A percentile compares a stretch with the other conserved stretches of the same genome.
These are phyloP conservation scores for Scaptomyza polygonia DNA, from an alignment of 2,888 invertebrate species.

Conservation along the genomic window DNA sequence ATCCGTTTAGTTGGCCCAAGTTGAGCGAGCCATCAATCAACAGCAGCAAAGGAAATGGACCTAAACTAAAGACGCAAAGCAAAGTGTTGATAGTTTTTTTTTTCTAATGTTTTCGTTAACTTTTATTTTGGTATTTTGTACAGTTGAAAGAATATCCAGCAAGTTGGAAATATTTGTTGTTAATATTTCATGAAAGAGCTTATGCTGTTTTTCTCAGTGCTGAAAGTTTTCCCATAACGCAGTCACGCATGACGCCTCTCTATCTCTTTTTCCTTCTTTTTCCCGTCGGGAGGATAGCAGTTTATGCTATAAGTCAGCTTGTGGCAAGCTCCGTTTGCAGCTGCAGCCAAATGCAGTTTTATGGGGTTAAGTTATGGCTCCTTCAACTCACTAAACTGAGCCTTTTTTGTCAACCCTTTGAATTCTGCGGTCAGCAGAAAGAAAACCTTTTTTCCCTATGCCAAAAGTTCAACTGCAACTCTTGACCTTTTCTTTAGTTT, in stretches of 20 bases:
- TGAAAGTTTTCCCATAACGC: constrained; percentile 12
- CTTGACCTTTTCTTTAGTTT: not conserved
- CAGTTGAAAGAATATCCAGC: not conserved
- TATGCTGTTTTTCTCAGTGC: not conserved
- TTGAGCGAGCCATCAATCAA: constrained; percentile 69
- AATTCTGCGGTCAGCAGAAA: constrained; percentile 24
- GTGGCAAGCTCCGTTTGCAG: constrained; percentile 46
- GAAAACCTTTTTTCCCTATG: constrained; percentile 3
- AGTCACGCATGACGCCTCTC: constrained; percentile 20
- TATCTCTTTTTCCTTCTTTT: not conserved
- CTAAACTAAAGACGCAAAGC: not conserved
- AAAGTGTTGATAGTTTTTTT: not conserved
- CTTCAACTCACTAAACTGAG: constrained; percentile 2
- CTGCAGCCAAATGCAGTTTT: constrained; percentile 57
- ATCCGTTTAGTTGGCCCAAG: constrained; percentile 63
- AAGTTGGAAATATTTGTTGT: no score
- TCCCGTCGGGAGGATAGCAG: not conserved
- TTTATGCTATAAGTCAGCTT: constrained; percentile 54
- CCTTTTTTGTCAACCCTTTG: constrained; percentile 40
- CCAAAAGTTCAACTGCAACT: constrained; percentile 13
- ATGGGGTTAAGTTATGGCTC: constrained; percentile 58
- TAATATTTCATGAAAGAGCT: no score
- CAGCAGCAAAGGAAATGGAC: constrained; percentile 28
- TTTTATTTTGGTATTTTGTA: not conserved
- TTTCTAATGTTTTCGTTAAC: not conserved